Conservation (phyloP, 1,140 invertebrate species). For the Drosophila elegans region DNA sequence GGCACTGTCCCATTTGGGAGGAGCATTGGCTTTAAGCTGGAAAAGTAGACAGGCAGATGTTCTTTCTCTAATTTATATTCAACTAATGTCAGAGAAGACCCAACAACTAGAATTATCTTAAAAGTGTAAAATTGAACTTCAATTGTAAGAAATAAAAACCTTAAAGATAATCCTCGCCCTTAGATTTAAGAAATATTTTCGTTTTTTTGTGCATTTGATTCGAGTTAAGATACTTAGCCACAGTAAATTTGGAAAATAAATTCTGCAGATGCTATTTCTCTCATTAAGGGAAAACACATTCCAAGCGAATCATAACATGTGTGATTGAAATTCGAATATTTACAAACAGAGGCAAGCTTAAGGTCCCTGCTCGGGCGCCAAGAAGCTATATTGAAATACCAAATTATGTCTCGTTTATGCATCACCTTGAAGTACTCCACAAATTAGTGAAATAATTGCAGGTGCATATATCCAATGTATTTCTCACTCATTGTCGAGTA, state of each 20-base stretch:
- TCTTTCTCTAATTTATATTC: no score
- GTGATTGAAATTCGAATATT: neutral
- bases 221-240: no score
- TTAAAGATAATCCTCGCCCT: no score
- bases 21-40: neutral
- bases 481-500: neutral
- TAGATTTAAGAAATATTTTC: no score
- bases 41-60: neutral
- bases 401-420: neutral
- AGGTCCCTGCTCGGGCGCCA: neutral
- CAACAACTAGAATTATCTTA: no score
- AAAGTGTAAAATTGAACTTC: no score
- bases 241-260: neutral
- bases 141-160: no score
- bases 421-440: neutral
- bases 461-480: neutral
- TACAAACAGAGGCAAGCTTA: neutral
- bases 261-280: neutral
- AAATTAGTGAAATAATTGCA: neutral
- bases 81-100: no score
- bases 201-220: no score
- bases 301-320: neutral
- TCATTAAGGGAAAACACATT: neutral
- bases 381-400: neutral
- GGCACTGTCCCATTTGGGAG: conserved; percentile 13